Base-by-base conservation (phyloP, 2,113 vertebrate genomes). In the Amblyopsis rosae region DNA sequence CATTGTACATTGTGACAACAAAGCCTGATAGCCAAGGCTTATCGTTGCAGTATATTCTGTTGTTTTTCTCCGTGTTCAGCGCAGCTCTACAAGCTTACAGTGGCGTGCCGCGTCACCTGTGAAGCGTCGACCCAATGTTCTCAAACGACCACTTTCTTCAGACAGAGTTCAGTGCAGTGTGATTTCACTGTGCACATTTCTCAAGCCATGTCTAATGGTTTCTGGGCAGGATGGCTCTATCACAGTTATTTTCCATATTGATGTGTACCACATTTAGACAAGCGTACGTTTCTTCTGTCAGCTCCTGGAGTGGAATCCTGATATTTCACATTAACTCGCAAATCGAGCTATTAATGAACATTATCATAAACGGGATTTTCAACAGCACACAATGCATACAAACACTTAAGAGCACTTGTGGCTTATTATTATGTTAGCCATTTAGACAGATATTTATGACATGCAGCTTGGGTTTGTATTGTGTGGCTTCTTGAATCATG, bases 401-500 rank as follows among this genome's bases (percentile, higher is more conserved):
- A 32, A 3, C 67, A n/a, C 55, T 62, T 6, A 46, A 26, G 15
- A 45, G 35, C 7, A 41, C 35, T 41, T 41, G 35, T 41, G 35
- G 35, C 35, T 51, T 51, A 15, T 51, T 11, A 51, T 4, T 51
- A 16, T 67, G 46, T 72, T 33, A 53, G 17, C 55, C 51, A 45
- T 71, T 59, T 19, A 45, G 46, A 81, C 62, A 7, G 70, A 68
- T 67, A 4, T 79, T 75, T 69, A 66, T 45, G 57, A 79, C 74
- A 73, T 62, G 62, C 82, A 78, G 86, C 82, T 89, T 81, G 46
- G 74, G 83, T 80, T 85, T 59, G 65, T 64, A 12, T 13, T 16
- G 50, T 69, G 81, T 81, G 70, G 88, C 86, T 86, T 89, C 77
- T 86, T 58, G 59, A 65, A 77, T 71, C 53, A 80, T 69, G 58